These are phyloP conservation scores for Cerceris rybyensis DNA, from an alignment of 2,888 invertebrate genomes.

Conservation along the genomic window DNA sequence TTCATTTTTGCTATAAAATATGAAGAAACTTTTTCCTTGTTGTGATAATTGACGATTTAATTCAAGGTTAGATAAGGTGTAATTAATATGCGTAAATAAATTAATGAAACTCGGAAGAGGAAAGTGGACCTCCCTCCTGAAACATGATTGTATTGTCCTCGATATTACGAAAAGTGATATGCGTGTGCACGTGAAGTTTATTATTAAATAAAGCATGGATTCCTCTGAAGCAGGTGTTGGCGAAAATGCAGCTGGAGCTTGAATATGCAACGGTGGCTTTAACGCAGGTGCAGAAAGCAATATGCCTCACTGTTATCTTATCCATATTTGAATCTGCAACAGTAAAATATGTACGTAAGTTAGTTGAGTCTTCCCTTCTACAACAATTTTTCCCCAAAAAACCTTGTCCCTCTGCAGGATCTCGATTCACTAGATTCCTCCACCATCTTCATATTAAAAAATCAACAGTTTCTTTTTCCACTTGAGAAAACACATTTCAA, in stretches of 20 bases:
- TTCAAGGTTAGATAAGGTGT: neutral
- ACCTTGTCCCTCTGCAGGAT: too few species aligned
- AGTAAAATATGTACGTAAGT: neutral
- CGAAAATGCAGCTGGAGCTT: slow-evolving; percentile 26
- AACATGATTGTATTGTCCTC: neutral
- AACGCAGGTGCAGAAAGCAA: slow-evolving; percentile 34
- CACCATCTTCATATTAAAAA: neutral
- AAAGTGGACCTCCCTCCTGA: neutral
- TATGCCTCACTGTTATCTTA: slow-evolving; percentile 12
- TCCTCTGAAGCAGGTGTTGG: slow-evolving; percentile 21
- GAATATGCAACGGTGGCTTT: slow-evolving; percentile 18
- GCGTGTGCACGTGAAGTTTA: neutral
- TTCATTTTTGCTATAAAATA: too few species aligned
- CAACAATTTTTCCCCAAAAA: neutral
- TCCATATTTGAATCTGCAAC: slow-evolving; percentile 15
- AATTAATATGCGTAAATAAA: neutral
- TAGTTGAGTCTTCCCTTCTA: neutral
- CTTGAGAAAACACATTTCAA: too few species aligned
- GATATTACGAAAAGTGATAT: neutral
- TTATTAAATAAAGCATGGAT: slow-evolving; percentile 28
- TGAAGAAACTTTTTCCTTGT: too few species aligned
- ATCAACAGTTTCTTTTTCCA: neutral
- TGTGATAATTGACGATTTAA: too few species aligned
- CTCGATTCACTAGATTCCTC: too few species aligned
- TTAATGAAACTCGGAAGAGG: too few species aligned